Percentiles rank a stretch among this genome's conserved stretches.
These are phyloP conservation scores for Heliothis peltigera DNA, from an alignment of 2,888 invertebrate genomes.

Conservation along the genomic window DNA sequence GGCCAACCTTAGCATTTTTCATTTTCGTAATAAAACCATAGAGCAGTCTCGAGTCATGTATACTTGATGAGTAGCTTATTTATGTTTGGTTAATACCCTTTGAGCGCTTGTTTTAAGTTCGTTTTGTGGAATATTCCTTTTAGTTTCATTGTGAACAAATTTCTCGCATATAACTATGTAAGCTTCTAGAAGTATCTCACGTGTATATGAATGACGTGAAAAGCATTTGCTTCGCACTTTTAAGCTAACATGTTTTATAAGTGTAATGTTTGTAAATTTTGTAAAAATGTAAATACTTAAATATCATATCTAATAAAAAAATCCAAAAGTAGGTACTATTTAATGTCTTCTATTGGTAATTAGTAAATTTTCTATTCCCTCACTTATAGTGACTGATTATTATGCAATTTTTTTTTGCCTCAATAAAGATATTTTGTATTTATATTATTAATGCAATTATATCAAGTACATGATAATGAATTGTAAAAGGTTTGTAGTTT, in stretches of 20 bases:
- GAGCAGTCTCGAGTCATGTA: conserved; percentile 1
- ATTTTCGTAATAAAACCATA: conserved; percentile 1
- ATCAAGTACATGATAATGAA: background rate
- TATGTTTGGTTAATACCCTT: background rate
- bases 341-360: no score
- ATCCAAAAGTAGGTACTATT: no score
- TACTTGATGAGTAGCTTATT: conserved; percentile 7
- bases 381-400: no score
- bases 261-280: no score
- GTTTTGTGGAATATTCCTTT: background rate
- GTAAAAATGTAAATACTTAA: no score
- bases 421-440: no score
- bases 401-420: no score
- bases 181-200: background rate
- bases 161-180: background rate
- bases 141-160: background rate
- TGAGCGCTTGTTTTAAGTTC: background rate
- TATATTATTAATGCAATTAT: no score
- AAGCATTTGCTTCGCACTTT: background rate
- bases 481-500: background rate
- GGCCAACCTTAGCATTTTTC: conserved; percentile 2
- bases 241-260: background rate
- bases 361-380: no score
- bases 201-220: background rate
- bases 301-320: no score